phyloP scores from a whole-genome alignment of 2,888 invertebrate genomes.

The Ornithoptera alexandrae region DNA sequence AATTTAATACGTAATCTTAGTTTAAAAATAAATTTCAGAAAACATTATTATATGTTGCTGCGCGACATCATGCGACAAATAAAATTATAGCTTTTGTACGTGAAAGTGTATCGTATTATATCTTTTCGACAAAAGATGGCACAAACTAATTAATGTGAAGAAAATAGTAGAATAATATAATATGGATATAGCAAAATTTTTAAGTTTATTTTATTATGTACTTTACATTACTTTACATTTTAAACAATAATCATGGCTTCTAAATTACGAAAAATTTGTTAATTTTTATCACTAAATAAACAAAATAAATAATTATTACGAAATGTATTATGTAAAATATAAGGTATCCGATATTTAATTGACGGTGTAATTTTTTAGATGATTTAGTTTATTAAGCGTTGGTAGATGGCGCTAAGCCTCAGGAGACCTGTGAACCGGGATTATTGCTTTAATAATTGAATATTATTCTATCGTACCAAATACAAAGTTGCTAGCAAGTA shows the following conservation, averaged over 20 bases:
- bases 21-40: neutral
- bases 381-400: conserved; percentile 35
- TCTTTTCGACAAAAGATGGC: conserved; percentile 17
- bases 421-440: conserved; percentile 48
- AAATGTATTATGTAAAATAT: neutral
- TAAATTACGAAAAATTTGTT: too few species aligned
- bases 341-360: neutral
- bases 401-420: conserved; percentile 48
- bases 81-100: neutral
- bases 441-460: conserved; percentile 74
- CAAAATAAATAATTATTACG: neutral
- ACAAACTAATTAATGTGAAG: neutral
- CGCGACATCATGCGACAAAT: conserved; percentile 16
- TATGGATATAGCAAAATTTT: neutral
- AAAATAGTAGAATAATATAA: neutral
- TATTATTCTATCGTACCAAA: conserved; percentile 56
- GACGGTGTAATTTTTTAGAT: neutral
- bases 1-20: neutral
- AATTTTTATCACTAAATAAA: too few species aligned
- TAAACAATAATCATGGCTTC: too few species aligned
- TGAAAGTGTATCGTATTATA: neutral
- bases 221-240: too few species aligned
- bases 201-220: neutral
- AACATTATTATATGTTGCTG: too few species aligned
- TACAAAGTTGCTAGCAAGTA: conserved; percentile 44